Conservation (phyloP, 2,888 invertebrate genomes). For the Eupelmus urozonus region DNA sequence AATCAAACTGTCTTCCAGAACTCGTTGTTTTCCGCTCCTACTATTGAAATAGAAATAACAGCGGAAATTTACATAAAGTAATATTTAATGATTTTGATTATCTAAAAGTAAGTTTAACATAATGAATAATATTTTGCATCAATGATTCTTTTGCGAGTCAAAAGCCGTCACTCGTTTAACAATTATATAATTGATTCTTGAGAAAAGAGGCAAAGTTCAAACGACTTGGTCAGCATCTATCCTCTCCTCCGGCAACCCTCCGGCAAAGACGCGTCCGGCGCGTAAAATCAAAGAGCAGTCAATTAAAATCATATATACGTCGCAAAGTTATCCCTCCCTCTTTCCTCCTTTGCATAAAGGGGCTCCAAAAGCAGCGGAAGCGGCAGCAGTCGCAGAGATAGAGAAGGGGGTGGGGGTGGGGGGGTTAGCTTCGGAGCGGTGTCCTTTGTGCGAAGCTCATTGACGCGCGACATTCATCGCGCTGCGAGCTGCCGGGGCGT, state of each 20-base stretch:
- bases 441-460: conserved; percentile 30
- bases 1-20: too few relatives aligned
- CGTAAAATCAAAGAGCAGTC: conserved; percentile 59
- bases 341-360: neutral
- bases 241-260: neutral
- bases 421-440: neutral
- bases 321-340: conserved; percentile 19
- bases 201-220: too few relatives aligned
- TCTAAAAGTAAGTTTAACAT: too few relatives aligned
- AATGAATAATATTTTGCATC: too few relatives aligned
- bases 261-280: neutral
- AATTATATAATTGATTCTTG: too few relatives aligned
- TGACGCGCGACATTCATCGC: conserved; percentile 55
- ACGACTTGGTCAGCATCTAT: too few relatives aligned
- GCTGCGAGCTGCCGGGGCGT: conserved; percentile 26
- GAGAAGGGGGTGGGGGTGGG: neutral
- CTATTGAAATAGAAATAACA: too few relatives aligned
- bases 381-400: neutral
- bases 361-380: neutral
- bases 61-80: too few relatives aligned
- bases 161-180: too few relatives aligned
- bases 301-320: conserved; percentile 57
- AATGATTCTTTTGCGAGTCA: too few relatives aligned
- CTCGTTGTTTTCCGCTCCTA: too few relatives aligned
- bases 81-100: too few relatives aligned